Evolutionary conservation across 2,797 vertebrate genomes (phyloP).

Genomic region (Miopithecus talapoin): DNA sequence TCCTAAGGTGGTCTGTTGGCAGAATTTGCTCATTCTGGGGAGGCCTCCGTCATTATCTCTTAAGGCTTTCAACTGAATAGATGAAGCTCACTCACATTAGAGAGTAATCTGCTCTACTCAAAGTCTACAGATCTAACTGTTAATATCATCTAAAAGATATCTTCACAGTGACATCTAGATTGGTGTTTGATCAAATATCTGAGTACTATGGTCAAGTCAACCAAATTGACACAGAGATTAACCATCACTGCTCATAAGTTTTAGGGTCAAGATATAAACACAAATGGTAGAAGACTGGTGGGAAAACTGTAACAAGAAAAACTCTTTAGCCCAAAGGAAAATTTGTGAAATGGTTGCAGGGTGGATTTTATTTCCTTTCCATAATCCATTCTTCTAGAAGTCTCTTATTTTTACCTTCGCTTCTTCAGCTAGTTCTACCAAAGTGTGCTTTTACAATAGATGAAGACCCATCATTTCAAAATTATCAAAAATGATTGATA

Average conservation of each 20-base stretch:
- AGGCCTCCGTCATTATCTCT: background rate
- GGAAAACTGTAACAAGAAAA: background rate
- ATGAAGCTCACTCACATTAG: background rate
- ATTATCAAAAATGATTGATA: background rate
- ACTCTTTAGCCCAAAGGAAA: background rate
- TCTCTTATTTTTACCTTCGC: background rate
- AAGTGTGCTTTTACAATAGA: background rate
- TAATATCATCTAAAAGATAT: background rate
- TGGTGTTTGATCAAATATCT: background rate
- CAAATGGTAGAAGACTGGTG: background rate
- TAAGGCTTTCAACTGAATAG: background rate
- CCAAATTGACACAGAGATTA: background rate
- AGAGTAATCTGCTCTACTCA: background rate
- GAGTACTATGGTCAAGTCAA: background rate
- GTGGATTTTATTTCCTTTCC: background rate
- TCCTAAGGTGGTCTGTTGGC: background rate
- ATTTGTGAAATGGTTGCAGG: background rate
- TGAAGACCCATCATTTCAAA: background rate
- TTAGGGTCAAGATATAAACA: background rate
- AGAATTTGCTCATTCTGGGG: background rate
- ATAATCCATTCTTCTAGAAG: background rate
- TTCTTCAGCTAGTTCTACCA: background rate
- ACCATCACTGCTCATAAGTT: background rate
- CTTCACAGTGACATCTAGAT: background rate
- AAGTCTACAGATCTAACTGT: background rate